phyloP scores from a whole-genome alignment of 2,113 vertebrate species.

The Dromas ardeola region DNA sequence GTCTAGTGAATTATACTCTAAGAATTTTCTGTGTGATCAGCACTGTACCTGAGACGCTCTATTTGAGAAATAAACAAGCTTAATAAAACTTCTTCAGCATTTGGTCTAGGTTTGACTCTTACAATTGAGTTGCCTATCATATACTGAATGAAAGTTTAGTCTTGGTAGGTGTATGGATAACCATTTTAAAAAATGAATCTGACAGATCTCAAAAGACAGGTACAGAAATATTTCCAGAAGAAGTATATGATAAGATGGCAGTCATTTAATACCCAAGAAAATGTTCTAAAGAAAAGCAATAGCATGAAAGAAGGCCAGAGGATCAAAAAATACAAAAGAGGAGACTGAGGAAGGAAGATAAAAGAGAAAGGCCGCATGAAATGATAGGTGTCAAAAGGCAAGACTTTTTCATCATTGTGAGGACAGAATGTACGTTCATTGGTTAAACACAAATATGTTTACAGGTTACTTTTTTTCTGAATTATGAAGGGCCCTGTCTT shows the following conservation, averaged over 20 bases:
- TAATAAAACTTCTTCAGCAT: not conserved
- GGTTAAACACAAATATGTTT: not conserved
- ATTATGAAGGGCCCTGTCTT: not conserved
- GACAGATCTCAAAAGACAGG: not conserved
- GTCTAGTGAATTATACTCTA: constrained; percentile 33
- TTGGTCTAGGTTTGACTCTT: not conserved
- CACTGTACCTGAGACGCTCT: not conserved
- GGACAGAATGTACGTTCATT: not conserved
- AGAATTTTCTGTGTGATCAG: not conserved
- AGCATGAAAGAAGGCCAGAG: not conserved
- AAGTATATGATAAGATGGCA: not conserved
- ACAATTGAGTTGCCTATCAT: not conserved
- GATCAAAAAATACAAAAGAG: not conserved
- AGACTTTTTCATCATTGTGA: not conserved
- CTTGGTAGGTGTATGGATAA: not conserved
- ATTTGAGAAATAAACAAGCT: not conserved
- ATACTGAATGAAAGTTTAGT: not conserved
- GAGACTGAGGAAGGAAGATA: not conserved
- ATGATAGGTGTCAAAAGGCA: not conserved
- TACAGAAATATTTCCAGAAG: not conserved
- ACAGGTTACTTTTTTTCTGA: not conserved
- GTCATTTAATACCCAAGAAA: not conserved
- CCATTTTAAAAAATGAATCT: not conserved
- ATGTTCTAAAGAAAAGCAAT: not conserved
- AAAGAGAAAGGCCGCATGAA: not conserved